Evolutionary conservation across 2,113 vertebrate genomes (phyloP), one percentile per base, ranked within the genome.

Genomic region (Lepisosteus osseus): DNA sequence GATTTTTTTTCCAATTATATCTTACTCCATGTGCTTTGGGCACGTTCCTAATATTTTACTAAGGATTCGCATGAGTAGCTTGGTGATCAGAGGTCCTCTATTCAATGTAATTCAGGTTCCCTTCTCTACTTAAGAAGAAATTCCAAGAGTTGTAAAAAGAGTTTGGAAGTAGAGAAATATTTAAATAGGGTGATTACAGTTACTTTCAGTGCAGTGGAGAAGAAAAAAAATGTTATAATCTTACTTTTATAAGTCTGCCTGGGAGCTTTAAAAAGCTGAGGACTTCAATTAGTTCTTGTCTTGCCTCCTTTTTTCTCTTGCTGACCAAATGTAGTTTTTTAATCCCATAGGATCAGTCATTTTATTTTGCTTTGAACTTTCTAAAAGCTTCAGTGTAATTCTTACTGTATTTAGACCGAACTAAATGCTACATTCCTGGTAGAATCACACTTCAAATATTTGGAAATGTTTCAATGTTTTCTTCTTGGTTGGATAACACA

Each of bases 241-340:
- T 6, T 51, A 13, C n/a, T 44, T 47, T 41, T 6, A 45, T 12
- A 14, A 11, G 65, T 66, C 68, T 65, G 75, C 76, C 74, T 69
- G 78, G 77, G 71, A 67, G 69, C 72, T 82, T 64, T 79, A 79
- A 62, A 74, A 77, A 83, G 61, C 77, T 75, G 79, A 79, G 79
- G 74, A 69, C 65, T 66, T 81, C 77, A 80, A 70, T 84, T 80
- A 82, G 71, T 57, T 72, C 70, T 76, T 70, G 61, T 71, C 68
- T 76, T 70, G 77, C 79, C 76, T 81, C 68, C 79, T 63, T 67
- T 83, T 62, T 76, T 61, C 67, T 67, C 61, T 15, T 59, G 61
- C 64, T 74, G 65, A 75, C 67, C 45, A 62, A 42, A 47, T 65
- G 73, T 77, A 69, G 74, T 47, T 77, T 64, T 17, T 6, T 78